phyloP scores from a whole-genome alignment of 2,113 vertebrate species.

The Rhineura floridana region DNA sequence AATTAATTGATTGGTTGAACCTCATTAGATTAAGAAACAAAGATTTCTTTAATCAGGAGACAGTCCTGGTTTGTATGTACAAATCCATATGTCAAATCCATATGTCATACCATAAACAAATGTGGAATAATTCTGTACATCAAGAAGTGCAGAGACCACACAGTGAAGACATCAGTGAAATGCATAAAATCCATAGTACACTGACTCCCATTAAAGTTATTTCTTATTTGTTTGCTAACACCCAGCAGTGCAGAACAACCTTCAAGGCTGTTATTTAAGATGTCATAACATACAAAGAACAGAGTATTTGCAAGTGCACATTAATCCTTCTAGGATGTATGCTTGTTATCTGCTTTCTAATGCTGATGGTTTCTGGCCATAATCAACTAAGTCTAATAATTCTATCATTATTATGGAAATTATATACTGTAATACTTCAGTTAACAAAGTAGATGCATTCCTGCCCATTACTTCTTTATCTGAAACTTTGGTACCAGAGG shows the following conservation, averaged over 20 bases:
- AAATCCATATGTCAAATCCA: not conserved
- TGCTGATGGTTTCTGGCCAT: conserved; percentile 24
- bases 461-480: no score
- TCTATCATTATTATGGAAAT: conserved; percentile 29
- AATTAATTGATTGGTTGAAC: no score
- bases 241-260: not conserved
- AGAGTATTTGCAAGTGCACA: not conserved
- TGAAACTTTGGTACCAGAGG: no score
- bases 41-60: no score
- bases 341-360: not conserved
- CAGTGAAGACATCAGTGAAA: not conserved
- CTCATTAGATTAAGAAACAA: no score
- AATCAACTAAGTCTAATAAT: conserved; percentile 29
- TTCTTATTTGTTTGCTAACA: not conserved
- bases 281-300: not conserved
- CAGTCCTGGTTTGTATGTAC: no score
- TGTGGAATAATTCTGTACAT: not conserved
- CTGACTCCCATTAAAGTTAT: not conserved
- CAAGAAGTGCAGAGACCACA: not conserved
- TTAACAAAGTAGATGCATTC: no score
- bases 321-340: not conserved
- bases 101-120: not conserved
- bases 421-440: no score
- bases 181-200: not conserved
- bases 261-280: conserved; percentile 1